Percentiles rank a stretch among this genome's conserved stretches.
phyloP scores from a whole-genome alignment of 2,888 invertebrate species.

The Coleophora flavipennella region DNA sequence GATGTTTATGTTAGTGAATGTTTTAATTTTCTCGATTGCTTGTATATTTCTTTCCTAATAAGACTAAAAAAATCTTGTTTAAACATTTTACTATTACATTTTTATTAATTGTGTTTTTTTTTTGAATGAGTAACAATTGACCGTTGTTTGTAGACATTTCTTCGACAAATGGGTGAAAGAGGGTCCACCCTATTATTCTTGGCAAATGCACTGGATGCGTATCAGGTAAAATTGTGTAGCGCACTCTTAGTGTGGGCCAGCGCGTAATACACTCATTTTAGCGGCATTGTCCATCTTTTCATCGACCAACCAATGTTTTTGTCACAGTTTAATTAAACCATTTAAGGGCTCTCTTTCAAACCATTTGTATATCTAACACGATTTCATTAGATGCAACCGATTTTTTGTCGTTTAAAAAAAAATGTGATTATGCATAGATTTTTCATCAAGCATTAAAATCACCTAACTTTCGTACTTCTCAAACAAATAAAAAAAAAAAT shows the following conservation, averaged over 20 bases:
- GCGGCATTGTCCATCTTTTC: constrained; percentile 30
- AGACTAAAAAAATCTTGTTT: no score
- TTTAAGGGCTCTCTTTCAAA: constrained; percentile 51
- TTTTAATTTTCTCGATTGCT: no score
- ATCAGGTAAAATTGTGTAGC: constrained; percentile 41
- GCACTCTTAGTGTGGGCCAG: constrained; percentile 22
- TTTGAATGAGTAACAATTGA: constrained; percentile 18
- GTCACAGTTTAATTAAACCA: constrained; percentile 24
- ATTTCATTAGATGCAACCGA: constrained; percentile 1
- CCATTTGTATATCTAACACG: constrained; percentile 19
- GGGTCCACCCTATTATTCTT: constrained; percentile 64
- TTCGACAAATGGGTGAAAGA: constrained; percentile 67
- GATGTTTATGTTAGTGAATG: no score
- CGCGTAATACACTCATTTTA: constrained; percentile 24
- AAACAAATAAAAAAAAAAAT: no score
- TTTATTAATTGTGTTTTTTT: constrained; percentile 5
- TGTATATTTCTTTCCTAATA: no score
- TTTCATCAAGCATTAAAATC: no score
- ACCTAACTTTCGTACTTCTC: no score
- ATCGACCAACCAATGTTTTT: constrained; percentile 14
- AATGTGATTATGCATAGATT: no score
- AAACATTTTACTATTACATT: not conserved
- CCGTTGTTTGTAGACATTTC: constrained; percentile 56
- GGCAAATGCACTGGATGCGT: constrained; percentile 54
- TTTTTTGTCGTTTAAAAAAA: no score